Conservation (phyloP, 2,888 invertebrate genomes). For the Drosophila fungiperda region DNA sequence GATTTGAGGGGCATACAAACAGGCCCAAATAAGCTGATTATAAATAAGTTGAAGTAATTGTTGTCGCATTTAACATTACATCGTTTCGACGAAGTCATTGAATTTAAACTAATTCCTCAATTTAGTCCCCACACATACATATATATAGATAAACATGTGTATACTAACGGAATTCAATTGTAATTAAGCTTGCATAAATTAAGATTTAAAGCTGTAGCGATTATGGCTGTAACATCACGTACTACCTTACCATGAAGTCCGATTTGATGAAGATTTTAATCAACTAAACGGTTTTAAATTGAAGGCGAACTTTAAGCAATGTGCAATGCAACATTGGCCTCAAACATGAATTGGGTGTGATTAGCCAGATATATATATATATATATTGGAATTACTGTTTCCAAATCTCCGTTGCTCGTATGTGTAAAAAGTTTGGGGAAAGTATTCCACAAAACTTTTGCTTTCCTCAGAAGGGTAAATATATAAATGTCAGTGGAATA, state of each 20-base stretch:
- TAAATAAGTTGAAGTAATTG: constrained; percentile 36
- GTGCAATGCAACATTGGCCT: constrained; percentile 52
- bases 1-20: background rate
- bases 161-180: constrained; percentile 63
- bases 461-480: constrained; percentile 24
- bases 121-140: constrained; percentile 34
- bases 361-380: constrained; percentile 18
- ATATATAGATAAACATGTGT: constrained; percentile 19
- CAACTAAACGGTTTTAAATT: constrained; percentile 50
- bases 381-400: constrained; percentile 1
- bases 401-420: background rate
- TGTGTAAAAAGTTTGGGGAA: constrained; percentile 1
- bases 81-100: constrained; percentile 58
- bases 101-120: constrained; percentile 57
- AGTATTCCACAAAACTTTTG: constrained; percentile 18
- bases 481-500: constrained; percentile 24
- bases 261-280: constrained; percentile 54
- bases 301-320: constrained; percentile 59
- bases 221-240: constrained; percentile 49
- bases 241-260: constrained; percentile 68
- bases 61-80: constrained; percentile 39
- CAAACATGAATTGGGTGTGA: constrained; percentile 56
- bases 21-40: constrained; percentile 19
- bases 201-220: constrained; percentile 48
- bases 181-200: constrained; percentile 73